Evolutionary conservation across 1,140 invertebrate species (phyloP).

Genomic region (Rhagoletis zephyria): DNA sequence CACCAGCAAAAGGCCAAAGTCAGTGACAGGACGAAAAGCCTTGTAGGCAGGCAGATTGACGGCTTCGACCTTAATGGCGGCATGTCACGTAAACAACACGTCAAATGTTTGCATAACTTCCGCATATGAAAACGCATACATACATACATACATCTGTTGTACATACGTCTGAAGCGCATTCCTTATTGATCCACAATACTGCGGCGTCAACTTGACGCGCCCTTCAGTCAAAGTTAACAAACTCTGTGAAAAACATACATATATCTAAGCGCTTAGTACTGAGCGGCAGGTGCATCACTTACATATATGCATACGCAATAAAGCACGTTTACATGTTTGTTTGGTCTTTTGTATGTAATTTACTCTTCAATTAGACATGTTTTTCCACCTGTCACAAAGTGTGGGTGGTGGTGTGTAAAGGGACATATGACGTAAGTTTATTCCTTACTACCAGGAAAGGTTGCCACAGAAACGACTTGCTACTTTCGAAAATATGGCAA

Average conservation of each 20-base stretch:
- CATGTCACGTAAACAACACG: conserved; percentile 11
- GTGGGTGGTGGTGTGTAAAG: neutral
- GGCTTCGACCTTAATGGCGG: conserved; percentile 17
- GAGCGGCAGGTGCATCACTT: neutral
- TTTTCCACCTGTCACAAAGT: neutral
- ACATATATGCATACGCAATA: neutral
- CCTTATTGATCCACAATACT: neutral
- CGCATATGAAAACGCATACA: neutral
- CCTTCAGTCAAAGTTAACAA: neutral
- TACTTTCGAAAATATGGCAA: neutral
- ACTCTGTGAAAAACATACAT: neutral
- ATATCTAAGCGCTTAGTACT: neutral
- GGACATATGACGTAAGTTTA: neutral
- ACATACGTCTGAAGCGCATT: neutral
- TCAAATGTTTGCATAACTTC: neutral
- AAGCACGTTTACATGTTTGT: neutral
- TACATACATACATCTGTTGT: neutral
- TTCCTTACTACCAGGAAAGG: neutral
- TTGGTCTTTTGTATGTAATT: neutral
- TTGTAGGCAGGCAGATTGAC: neutral
- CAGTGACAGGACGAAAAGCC: neutral
- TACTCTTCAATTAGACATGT: neutral
- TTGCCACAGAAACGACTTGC: neutral
- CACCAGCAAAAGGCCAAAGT: neutral
- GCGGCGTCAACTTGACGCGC: conserved; percentile 33